Evolutionary conservation across 2,888 invertebrate genomes (phyloP).

Genomic region (Chirona hameri): DNA sequence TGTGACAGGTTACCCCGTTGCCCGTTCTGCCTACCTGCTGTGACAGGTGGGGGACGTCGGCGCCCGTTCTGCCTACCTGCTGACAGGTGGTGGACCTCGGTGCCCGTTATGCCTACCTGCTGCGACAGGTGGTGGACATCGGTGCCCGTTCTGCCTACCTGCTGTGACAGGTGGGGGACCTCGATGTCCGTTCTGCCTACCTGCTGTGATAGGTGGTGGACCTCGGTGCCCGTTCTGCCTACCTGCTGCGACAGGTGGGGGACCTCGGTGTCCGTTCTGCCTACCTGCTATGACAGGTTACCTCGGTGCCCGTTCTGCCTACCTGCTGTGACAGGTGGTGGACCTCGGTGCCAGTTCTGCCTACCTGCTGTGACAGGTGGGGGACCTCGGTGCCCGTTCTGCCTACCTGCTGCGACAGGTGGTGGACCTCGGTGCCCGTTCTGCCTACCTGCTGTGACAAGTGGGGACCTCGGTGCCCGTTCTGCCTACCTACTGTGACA

Average conservation of each 20-base stretch:
- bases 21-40: background rate
- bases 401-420: background rate
- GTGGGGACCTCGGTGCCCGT: background rate
- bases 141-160: background rate
- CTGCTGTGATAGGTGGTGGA: background rate
- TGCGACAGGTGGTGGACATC: background rate
- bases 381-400: background rate
- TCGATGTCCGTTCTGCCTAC: background rate
- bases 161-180: background rate
- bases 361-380: background rate
- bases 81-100: background rate
- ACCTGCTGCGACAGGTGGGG: constrained; percentile 3
- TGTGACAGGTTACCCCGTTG: background rate
- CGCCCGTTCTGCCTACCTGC: background rate
- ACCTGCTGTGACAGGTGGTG: constrained; percentile 5
- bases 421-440: background rate
- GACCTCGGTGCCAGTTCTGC: background rate
- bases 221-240: background rate
- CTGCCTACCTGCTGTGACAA: background rate
- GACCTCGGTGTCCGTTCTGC: background rate
- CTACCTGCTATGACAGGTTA: background rate
- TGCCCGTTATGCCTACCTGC: background rate
- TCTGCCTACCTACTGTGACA: background rate
- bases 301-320: background rate
- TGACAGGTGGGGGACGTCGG: background rate